These are phyloP conservation scores for Phrynosoma platyrhinos DNA, from an alignment of 2,113 vertebrate genomes.

Conservation along the genomic window DNA sequence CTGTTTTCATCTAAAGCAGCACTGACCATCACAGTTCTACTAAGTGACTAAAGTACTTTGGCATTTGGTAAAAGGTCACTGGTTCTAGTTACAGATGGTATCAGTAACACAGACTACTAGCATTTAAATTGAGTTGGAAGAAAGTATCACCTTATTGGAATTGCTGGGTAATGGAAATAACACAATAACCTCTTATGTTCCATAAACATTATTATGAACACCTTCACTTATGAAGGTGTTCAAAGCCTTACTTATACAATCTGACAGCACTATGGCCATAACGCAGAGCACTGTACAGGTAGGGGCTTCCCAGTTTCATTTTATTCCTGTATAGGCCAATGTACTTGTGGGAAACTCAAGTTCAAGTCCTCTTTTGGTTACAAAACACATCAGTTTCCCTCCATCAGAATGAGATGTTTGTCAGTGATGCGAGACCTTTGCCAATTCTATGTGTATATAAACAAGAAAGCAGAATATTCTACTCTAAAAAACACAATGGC, in stretches of 20 bases:
- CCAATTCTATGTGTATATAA: too few relatives aligned
- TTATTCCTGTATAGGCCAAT: background rate
- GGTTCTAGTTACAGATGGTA: conserved; percentile 55
- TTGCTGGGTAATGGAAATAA: background rate
- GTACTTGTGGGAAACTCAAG: background rate
- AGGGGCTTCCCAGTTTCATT: background rate
- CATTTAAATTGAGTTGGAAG: conserved; percentile 51
- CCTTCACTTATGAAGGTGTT: background rate
- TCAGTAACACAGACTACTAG: conserved; percentile 45
- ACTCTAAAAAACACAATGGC: too few relatives aligned
- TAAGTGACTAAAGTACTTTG: conserved; percentile 60
- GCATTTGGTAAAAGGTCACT: conserved; percentile 77
- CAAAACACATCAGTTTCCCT: background rate
- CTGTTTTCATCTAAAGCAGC: rapidly evolving
- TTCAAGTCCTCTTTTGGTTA: background rate
- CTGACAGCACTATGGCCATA: background rate
- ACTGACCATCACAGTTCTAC: rapidly evolving
- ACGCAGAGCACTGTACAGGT: background rate
- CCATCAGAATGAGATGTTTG: too few relatives aligned
- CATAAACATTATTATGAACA: background rate
- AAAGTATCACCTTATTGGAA: conserved; percentile 39
- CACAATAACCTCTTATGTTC: background rate
- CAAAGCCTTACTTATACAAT: background rate
- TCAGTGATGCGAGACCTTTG: too few relatives aligned
- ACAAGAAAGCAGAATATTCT: too few relatives aligned